Evolutionary conservation across 2,797 vertebrate genomes (phyloP).

Genomic region (Pipistrellus kuhlii): DNA sequence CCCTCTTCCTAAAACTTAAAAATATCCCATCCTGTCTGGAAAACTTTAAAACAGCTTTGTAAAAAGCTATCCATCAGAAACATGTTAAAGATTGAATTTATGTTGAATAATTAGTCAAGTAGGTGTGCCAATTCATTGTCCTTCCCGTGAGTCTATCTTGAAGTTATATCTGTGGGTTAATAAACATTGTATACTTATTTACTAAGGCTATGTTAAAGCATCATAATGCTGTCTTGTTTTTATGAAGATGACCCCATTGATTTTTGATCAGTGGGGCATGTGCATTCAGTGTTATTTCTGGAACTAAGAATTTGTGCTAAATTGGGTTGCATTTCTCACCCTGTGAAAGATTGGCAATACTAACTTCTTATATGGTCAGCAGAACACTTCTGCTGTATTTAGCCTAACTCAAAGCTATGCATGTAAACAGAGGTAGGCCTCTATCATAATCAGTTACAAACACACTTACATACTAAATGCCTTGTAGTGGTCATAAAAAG

Average conservation of each 20-base stretch:
- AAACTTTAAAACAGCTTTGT: slow-evolving; percentile 66
- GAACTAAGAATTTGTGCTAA: slow-evolving; percentile 52
- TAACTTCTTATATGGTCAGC: slow-evolving; percentile 74
- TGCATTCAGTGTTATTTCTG: slow-evolving; percentile 40
- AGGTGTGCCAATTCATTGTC: background rate
- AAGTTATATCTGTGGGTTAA: background rate
- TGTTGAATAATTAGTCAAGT: slow-evolving; percentile 33
- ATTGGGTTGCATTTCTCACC: slow-evolving; percentile 25
- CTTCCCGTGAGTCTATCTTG: background rate
- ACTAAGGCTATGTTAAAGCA: slow-evolving; percentile 14
- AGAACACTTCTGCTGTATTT: slow-evolving; percentile 70
- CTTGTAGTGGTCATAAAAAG: slow-evolving; percentile 50
- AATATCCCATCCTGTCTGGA: slow-evolving; percentile 62
- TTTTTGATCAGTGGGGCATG: background rate
- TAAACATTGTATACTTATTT: slow-evolving; percentile 19
- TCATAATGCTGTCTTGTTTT: slow-evolving; percentile 2
- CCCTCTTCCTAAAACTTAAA: slow-evolving; percentile 78
- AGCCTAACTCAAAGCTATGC: slow-evolving; percentile 80
- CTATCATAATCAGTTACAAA: slow-evolving; percentile 68
- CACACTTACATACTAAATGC: slow-evolving; percentile 62
- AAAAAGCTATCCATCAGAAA: background rate
- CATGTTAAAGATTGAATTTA: slow-evolving; percentile 22
- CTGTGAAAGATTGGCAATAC: slow-evolving; percentile 85
- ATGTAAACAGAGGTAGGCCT: slow-evolving; percentile 87
- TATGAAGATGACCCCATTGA: background rate